Base-by-base conservation (phyloP, 1,140 invertebrate genomes). In the Littorina saxatilis region DNA sequence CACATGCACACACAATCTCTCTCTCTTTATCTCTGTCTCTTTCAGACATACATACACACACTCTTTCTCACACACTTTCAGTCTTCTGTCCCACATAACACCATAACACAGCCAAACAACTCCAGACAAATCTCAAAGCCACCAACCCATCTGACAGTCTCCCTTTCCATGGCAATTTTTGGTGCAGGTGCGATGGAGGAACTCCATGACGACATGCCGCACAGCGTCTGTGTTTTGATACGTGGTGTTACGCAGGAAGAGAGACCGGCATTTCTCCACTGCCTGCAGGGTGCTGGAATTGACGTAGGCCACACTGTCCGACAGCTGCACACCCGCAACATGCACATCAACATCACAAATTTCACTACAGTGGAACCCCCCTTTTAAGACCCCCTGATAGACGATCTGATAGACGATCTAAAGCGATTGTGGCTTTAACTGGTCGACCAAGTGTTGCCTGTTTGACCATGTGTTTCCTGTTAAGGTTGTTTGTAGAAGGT, bases 81-180 rank as follows among this genome's bases (percentile, higher is more conserved):
- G n/a, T n/a, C n/a, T n/a, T n/a, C n/a, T n/a, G n/a, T n/a, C n/a
- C n/a, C n/a, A n/a, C n/a, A n/a, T n/a, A n/a, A n/a, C n/a, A n/a
- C n/a, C n/a, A n/a, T n/a, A n/a, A n/a, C n/a, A n/a, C n/a, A n/a
- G 5, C 43, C 17, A 47, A 5, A 47, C 5, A 47, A 17, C 43
- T 47, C 17, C 43, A 47, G 7, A 47, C 43, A 61, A 7, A 61
- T 61, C 5, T 61, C 15, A 50, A 17, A 73, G 39, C 2, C 1
- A 50, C 70, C 29, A 9, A 73, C 70, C 70, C 39, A 73, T 47
- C 27, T 32, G 35, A 32, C 80, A 82, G 20, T 37, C 40, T 68
- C 80, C 80, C 55, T 81, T 63, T 15, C 80, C 70, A 76, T 40
- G 75, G 58, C 80, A 81, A 29, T 82, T 50, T 43, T 39, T 43